These are phyloP conservation scores for Furnarius figulus DNA, from an alignment of 2,113 vertebrate genomes.

Conservation along the genomic window DNA sequence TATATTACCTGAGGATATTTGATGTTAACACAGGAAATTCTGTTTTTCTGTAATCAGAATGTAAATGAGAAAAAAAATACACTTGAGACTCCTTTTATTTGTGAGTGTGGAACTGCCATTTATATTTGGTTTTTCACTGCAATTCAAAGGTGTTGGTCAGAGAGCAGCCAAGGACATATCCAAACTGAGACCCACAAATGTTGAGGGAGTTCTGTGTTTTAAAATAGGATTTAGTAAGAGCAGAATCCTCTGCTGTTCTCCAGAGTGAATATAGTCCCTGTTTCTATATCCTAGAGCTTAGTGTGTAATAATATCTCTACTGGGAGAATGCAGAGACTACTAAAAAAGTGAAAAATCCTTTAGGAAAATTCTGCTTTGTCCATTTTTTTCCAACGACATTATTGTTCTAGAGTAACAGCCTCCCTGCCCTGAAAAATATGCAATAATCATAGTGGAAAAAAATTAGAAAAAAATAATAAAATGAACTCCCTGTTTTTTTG, in stretches of 20 bases:
- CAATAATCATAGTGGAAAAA: not conserved
- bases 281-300: not conserved
- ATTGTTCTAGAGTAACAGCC: not conserved
- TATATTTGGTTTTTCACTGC: not conserved
- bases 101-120: not conserved
- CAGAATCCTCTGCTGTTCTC: not conserved
- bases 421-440: not conserved
- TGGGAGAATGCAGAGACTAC: not conserved
- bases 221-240: not conserved
- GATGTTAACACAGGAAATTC: slow-evolving; percentile 14
- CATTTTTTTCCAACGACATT: fast-evolving
- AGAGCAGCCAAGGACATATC: not conserved
- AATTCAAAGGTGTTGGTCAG: not conserved
- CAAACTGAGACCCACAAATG: not conserved
- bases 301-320: not conserved
- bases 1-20: slow-evolving; percentile 38
- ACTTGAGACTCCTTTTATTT: not conserved
- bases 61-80: not conserved
- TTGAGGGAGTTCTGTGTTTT: not conserved
- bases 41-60: slow-evolving; percentile 5
- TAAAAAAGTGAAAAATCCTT: not conserved
- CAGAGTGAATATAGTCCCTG: not conserved
- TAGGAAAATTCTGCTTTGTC: not conserved
- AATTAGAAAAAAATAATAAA: not conserved
- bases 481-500: not conserved